These are phyloP conservation scores for Cylindroiulus punctatus DNA, from an alignment of 2,888 invertebrate genomes.

Conservation along the genomic window DNA sequence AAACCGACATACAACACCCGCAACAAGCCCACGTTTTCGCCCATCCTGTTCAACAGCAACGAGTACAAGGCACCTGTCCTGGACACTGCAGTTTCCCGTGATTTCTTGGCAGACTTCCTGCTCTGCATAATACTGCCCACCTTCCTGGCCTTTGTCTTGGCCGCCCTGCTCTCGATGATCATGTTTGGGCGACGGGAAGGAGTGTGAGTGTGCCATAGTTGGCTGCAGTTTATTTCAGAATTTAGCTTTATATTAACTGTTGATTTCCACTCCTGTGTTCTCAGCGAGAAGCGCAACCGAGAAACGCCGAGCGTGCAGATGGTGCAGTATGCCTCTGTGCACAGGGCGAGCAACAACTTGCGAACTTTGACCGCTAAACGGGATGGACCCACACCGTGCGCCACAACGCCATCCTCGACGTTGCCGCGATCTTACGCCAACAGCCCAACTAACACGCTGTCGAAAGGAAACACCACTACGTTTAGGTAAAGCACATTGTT, in stretches of 20 bases:
- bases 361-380: conserved; percentile 71
- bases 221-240: not conserved
- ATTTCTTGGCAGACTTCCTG: conserved; percentile 56
- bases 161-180: conserved; percentile 53
- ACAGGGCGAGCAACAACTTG: conserved; percentile 72
- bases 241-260: too few relatives aligned
- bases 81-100: not conserved
- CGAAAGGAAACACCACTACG: conserved; percentile 55
- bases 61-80: conserved; percentile 55
- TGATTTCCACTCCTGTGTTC: not conserved
- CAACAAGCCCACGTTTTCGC: conserved; percentile 51
- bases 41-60: conserved; percentile 55
- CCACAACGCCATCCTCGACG: conserved; percentile 59
- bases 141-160: conserved; percentile 48
- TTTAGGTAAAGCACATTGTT: not conserved
- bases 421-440: conserved; percentile 60
- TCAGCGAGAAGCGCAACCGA: conserved; percentile 66
- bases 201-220: conserved; percentile 72
- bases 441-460: conserved; percentile 61
- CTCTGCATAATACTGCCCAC: conserved; percentile 56
- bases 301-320: conserved; percentile 71
- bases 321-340: conserved; percentile 73
- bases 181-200: conserved; percentile 68
- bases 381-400: conserved; percentile 60
- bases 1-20: not conserved